phyloP scores from a whole-genome alignment of 1,140 invertebrate species.

The Solenopsis invicta region DNA sequence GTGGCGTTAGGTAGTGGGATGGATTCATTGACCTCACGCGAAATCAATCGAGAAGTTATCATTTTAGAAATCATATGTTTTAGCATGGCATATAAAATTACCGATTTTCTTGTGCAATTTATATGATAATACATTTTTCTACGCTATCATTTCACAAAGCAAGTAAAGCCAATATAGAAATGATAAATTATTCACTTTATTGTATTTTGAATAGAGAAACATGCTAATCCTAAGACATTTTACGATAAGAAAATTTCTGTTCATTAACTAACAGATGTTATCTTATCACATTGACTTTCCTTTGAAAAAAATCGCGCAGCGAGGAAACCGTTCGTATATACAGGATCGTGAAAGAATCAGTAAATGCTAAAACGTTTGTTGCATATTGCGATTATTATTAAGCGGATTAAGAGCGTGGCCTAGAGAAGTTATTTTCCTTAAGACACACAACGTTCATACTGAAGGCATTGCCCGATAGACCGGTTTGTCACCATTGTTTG shows the following conservation, averaged over 20 bases:
- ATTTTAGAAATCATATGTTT: conserved; percentile 17
- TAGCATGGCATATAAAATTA: conserved; percentile 21
- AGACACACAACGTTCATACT: conserved; percentile 42
- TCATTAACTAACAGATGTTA: conserved; percentile 71
- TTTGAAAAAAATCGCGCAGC: background rate
- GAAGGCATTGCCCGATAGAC: conserved; percentile 51
- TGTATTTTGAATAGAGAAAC: background rate
- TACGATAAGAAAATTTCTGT: conserved; percentile 70
- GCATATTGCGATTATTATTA: conserved; percentile 62
- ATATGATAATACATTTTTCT: background rate
- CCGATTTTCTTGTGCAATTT: background rate
- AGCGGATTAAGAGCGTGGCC: conserved; percentile 67
- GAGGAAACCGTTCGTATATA: conserved; percentile 19
- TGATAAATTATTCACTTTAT: background rate
- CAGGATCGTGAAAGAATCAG: conserved; percentile 45
- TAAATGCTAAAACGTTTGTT: conserved; percentile 47
- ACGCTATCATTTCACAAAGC: background rate
- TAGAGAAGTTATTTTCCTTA: conserved; percentile 65
- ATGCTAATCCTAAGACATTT: conserved; percentile 54
- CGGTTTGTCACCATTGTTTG: conserved; percentile 30
- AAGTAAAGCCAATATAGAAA: background rate
- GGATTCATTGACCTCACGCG: conserved; percentile 72
- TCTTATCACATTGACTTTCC: background rate
- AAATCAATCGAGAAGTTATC: conserved; percentile 72
- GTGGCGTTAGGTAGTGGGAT: conserved; percentile 39